Conservation (phyloP, 2,113 vertebrate genomes). For the Oryctolagus cuniculus region DNA sequence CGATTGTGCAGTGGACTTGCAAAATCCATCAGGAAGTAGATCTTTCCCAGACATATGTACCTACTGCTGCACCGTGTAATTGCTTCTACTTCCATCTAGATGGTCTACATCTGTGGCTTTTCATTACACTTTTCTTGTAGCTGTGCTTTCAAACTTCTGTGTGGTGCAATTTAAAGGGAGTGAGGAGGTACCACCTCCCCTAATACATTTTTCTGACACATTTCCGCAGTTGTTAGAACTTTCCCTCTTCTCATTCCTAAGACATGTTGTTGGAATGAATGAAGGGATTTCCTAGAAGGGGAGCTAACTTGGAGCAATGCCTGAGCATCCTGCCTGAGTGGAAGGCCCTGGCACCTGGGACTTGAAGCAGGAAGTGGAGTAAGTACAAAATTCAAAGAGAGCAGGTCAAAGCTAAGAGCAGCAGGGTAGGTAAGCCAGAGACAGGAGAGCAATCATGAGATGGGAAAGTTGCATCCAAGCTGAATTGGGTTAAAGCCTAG, state of each 20-base stretch:
- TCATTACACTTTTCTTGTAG: not conserved
- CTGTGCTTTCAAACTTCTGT: not conserved
- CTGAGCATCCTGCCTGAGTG: too few species aligned
- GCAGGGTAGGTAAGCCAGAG: not conserved
- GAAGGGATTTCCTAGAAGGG: not conserved
- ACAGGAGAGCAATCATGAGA: accelerated
- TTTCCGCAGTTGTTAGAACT: too few species aligned
- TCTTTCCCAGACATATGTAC: too few species aligned
- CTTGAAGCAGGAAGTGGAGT: not conserved
- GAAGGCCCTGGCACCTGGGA: not conserved
- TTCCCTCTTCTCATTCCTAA: not conserved
- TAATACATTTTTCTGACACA: not conserved
- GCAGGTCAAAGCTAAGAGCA: not conserved
- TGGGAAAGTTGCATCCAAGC: not conserved
- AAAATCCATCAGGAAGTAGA: not conserved
- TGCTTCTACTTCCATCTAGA: not conserved
- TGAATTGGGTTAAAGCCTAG: not conserved
- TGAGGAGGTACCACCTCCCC: not conserved
- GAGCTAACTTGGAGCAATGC: not conserved
- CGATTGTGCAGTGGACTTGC: not conserved
- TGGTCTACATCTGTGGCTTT: not conserved
- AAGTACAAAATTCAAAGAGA: not conserved
- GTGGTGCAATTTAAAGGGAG: not conserved
- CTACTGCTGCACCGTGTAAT: not conserved
- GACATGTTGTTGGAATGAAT: not conserved